Base-by-base conservation (phyloP, 2,888 invertebrate genomes). In the Phyllotreta striolata region DNA sequence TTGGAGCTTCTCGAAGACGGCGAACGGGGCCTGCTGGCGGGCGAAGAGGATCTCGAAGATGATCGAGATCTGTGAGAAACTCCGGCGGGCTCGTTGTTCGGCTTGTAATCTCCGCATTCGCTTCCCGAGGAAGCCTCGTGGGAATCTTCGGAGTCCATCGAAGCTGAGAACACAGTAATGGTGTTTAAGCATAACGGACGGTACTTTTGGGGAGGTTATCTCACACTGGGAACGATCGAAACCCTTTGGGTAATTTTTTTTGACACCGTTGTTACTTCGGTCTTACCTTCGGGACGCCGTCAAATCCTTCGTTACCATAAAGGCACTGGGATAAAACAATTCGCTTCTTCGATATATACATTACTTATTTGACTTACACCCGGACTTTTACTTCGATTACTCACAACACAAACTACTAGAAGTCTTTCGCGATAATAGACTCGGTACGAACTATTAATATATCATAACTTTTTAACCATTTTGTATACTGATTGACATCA, bases 121-220 rank as follows among this genome's bases (percentile, higher is more conserved):
- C 78, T 79, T 58, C 77, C 78, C 34, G 79, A 78, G 58, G 79
- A 80, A 52, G 73, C 84, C 81, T 85, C 86, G 73, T 83, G 82
- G 69, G 87, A 87, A 78, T 87, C 87, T 79, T 87, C 87, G 13
- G 87, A 87, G 79, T 87, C 87, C 86, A 87, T 87, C 49, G 58
- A 62, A 72, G 68, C 74, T 72, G 72, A 67, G 68, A 70, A 73
- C 56, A 71, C 61, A 58, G 62, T 59, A 66, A 40, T 8, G 6
- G 60, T 58, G 37, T 66, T 56, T 39, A 66, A 38, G 54, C 38
- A 63, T 46, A 39, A 34, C 41, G 52, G 41, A 63, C 46, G 47
- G n/a, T 55, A 40, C 37, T 54, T 39, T 8, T 12, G 9, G 55
- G 60, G 41, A 60, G 57, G 57, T 59, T 52, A 35, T 64, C 62